These are phyloP conservation scores for Pogonognathellus flavescens DNA, from an alignment of 1,140 invertebrate genomes.

Conservation along the genomic window DNA sequence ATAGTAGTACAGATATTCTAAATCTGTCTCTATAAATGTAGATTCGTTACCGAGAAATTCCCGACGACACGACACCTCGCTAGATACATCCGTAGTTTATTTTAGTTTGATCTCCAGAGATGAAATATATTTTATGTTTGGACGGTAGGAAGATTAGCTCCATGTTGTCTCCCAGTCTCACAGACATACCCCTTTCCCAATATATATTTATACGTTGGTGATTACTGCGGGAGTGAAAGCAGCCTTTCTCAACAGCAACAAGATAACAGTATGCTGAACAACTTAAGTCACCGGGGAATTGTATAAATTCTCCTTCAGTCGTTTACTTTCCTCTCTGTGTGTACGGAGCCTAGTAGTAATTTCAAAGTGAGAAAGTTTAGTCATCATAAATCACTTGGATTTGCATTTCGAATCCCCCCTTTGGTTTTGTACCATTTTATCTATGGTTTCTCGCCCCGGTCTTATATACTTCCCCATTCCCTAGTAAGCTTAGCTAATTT, in stretches of 20 bases:
- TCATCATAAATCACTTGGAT: conserved; percentile 46
- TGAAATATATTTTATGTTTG: neutral
- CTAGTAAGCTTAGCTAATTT: neutral
- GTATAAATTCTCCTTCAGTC: neutral
- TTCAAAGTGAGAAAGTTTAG: conserved; percentile 46
- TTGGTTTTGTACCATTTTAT: conserved; percentile 40
- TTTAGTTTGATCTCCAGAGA: conserved; percentile 7
- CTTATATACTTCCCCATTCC: neutral
- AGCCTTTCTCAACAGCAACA: neutral
- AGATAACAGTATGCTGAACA: conserved; percentile 36
- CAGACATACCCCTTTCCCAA: neutral
- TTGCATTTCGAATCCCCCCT: conserved; percentile 39
- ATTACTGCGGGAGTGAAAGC: neutral
- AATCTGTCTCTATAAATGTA: too few species aligned
- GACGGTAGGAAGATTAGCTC: too few species aligned
- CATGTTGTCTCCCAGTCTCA: too few species aligned
- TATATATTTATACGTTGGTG: conserved; percentile 13
- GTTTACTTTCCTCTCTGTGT: neutral
- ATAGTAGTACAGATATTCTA: too few species aligned
- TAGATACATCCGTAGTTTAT: neutral
- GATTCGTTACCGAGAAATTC: neutral
- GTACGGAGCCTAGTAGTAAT: conserved; percentile 1
- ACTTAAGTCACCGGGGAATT: neutral
- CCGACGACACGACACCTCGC: neutral
- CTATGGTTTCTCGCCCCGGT: neutral